phyloP scores from a whole-genome alignment of 2,888 invertebrate species.

The Pinctada fucata region DNA sequence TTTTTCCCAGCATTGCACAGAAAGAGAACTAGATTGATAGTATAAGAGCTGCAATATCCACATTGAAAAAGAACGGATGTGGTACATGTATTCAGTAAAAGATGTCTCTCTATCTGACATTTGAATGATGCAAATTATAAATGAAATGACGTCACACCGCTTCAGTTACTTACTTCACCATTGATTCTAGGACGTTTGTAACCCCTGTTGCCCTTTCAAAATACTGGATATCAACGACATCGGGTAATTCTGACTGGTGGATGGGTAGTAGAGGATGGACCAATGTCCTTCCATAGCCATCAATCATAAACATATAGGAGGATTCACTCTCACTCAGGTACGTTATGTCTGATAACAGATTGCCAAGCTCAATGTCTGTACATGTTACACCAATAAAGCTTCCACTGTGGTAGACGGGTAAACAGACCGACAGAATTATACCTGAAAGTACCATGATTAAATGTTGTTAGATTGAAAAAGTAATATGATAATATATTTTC shows the following conservation, averaged over 20 bases:
- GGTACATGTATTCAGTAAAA: too few species aligned
- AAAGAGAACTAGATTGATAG: too few species aligned
- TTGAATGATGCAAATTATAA: too few species aligned
- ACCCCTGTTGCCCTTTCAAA: slow-evolving; percentile 3
- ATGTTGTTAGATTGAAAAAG: too few species aligned
- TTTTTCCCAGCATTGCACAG: too few species aligned
- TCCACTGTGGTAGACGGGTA: neutral
- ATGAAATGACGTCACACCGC: too few species aligned
- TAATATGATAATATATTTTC: too few species aligned
- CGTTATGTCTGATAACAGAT: neutral
- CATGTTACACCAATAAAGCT: slow-evolving; percentile 16
- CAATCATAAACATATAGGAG: slow-evolving; percentile 10
- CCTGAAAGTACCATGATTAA: neutral
- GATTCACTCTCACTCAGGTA: neutral
- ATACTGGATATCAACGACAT: slow-evolving; percentile 7
- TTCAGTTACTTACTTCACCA: slow-evolving; percentile 6
- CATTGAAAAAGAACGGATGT: too few species aligned
- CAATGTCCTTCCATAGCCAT: slow-evolving; percentile 4
- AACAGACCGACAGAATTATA: slow-evolving; percentile 1
- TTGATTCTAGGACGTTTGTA: slow-evolving; percentile 5
- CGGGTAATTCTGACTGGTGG: neutral
- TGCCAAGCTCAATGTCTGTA: slow-evolving; percentile 17
- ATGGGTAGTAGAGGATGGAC: slow-evolving; percentile 16
- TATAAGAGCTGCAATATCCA: too few species aligned
- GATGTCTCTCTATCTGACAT: too few species aligned